Conservation (phyloP, 2,797 vertebrate species). For the Brotula barbata region DNA sequence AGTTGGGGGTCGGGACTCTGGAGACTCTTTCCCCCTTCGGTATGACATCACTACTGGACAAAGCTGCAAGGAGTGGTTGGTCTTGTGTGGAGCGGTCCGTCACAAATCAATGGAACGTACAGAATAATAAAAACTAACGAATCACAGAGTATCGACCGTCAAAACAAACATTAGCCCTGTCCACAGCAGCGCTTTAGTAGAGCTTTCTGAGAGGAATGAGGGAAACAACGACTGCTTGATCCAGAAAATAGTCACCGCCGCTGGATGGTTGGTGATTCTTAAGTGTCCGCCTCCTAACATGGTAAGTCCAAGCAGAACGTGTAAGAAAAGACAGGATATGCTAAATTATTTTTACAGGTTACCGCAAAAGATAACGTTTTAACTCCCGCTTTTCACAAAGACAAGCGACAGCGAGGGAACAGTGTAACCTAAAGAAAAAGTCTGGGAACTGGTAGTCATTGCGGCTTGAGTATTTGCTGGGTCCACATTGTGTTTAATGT, state of each 20-base stretch:
- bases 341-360: background rate
- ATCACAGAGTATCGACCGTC: background rate
- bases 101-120: slow-evolving; percentile 64
- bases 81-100: slow-evolving; percentile 35
- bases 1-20: slow-evolving; percentile 36
- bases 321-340: background rate
- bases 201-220: slow-evolving; percentile 32
- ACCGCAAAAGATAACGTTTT: background rate
- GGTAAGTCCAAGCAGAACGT: slow-evolving; percentile 57
- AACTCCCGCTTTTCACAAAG: slow-evolving; percentile 18
- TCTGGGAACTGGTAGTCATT: background rate
- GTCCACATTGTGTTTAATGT: background rate
- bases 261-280: slow-evolving; percentile 56
- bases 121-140: slow-evolving; percentile 2
- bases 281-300: slow-evolving; percentile 63
- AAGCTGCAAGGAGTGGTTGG: slow-evolving; percentile 77
- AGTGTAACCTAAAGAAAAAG: slow-evolving; percentile 6
- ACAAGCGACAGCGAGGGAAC: slow-evolving; percentile 56
- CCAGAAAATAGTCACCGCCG: slow-evolving; percentile 43
- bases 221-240: slow-evolving; percentile 33
- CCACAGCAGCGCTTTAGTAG: background rate
- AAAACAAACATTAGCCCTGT: slow-evolving; percentile 1
- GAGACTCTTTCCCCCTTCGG: slow-evolving; percentile 22
- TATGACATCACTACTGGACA: slow-evolving; percentile 75
- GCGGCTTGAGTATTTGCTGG: background rate